Evolutionary conservation across 1,140 invertebrate genomes (phyloP).

Genomic region (Bombus consobrinus): DNA sequence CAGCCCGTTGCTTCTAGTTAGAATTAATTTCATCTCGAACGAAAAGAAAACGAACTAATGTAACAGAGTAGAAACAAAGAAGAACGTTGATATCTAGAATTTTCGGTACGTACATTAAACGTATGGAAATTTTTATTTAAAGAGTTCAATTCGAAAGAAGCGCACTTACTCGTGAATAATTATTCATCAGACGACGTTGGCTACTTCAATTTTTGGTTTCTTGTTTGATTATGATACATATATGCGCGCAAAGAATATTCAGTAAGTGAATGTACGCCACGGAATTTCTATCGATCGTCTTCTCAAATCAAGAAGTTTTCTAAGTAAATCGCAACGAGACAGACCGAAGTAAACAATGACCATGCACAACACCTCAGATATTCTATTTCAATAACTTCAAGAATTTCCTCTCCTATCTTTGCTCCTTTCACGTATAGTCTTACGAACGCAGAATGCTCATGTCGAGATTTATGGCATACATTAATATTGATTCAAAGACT

Average conservation of each 20-base stretch:
- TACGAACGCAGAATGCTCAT: background rate
- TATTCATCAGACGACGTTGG: background rate
- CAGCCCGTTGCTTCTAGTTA: background rate
- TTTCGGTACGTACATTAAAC: background rate
- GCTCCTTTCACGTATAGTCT: background rate
- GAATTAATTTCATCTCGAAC: background rate
- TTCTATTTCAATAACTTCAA: background rate
- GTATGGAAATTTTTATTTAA: background rate
- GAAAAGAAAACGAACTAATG: background rate
- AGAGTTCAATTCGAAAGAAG: background rate
- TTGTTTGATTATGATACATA: too few species aligned
- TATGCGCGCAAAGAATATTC: background rate
- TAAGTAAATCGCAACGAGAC: too few species aligned
- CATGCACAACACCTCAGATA: background rate
- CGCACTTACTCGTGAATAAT: background rate
- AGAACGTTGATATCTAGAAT: background rate
- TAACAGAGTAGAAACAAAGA: too few species aligned
- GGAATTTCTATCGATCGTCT: too few species aligned
- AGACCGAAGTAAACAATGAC: background rate
- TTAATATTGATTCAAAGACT: background rate
- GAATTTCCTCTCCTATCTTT: too few species aligned
- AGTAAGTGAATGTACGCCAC: too few species aligned
- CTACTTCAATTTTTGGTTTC: background rate
- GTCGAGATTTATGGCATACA: background rate
- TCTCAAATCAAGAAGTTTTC: background rate